Base-by-base conservation (phyloP, 2,113 vertebrate genomes). In the Sapajus apella region DNA sequence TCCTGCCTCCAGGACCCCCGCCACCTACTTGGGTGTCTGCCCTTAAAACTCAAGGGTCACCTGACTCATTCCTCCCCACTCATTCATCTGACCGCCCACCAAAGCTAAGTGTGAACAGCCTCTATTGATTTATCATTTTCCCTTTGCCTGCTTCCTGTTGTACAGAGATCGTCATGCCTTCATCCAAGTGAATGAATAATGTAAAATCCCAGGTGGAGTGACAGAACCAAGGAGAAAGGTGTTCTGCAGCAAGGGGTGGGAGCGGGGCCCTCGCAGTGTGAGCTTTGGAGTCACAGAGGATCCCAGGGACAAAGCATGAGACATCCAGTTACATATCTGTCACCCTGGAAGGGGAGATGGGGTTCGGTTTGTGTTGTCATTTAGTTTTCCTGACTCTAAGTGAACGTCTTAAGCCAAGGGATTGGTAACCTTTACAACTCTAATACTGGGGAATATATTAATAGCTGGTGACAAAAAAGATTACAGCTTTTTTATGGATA, bases 401-500 rank as follows among this genome's bases (percentile, higher is more conserved):
- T 88, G 37, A 88, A 86, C 61, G 66, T 61, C 64, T 55, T 75
- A 66, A 95, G 75, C 94, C 2, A 75, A 32, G 72, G 32, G 75
- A 61, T 47, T 90, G 55, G n/a, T 93, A 0, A 0, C 72, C 73
- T 73, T 89, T 20, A 43, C 7, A 35, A 1, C 32, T 83, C 80
- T 23, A 79, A 88, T 90, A 70, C 81, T 80, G 55, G 87, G 8
- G 56, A 70, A 30, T 55, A 27, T 14, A 3, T 64, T 30, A 64
- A 64, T 50, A 97, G 66, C 56, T 81, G 86, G 85, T 75, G 88
- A 90, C 58, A 86, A 96, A 64, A 45, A 68, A 37, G 94, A 75
- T 90, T 52, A 27, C 43, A 2, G 23, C 68, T 96, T 90, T 96
- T 70, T 52, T 56, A 25, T 87, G 80, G 91, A 81, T 94, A 87